phyloP scores from a whole-genome alignment of 2,888 invertebrate genomes.

The Phaedon cochleariae region DNA sequence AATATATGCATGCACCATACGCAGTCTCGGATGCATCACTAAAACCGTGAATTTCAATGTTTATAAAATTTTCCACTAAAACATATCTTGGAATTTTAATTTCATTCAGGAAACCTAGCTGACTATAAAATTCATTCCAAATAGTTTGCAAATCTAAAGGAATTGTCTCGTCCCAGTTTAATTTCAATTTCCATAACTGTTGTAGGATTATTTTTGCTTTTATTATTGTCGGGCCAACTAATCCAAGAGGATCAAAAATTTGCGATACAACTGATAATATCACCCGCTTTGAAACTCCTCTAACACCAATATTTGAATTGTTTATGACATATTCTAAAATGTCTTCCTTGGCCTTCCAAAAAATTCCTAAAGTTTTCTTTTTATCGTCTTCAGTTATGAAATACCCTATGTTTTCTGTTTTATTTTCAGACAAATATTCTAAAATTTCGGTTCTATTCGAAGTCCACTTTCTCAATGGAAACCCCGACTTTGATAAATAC shows the following conservation, averaged over 20 bases:
- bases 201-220: conserved; percentile 25
- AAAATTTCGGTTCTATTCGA: conserved; percentile 6
- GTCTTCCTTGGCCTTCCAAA: conserved; percentile 11
- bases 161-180: conserved; percentile 21
- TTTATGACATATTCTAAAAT: neutral
- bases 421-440: neutral
- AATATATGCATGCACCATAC: too few species aligned
- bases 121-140: conserved; percentile 11
- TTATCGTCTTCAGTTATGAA: conserved; percentile 11
- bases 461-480: conserved; percentile 15
- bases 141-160: neutral
- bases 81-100: conserved; percentile 6
- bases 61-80: neutral
- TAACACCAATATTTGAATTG: neutral
- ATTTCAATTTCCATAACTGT: conserved; percentile 26
- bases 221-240: conserved; percentile 20
- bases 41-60: neutral
- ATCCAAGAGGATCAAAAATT: conserved; percentile 31
- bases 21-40: neutral
- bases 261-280: conserved; percentile 3
- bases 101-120: neutral
- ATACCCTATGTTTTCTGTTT: neutral
- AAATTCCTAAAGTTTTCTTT: conserved; percentile 14
- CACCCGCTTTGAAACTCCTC: neutral
- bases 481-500: neutral